A percentile compares a stretch with the other conserved stretches of the same genome.
Evolutionary conservation across 2,797 vertebrate genomes (phyloP).

Genomic region (Kryptolebias ocellatus): DNA sequence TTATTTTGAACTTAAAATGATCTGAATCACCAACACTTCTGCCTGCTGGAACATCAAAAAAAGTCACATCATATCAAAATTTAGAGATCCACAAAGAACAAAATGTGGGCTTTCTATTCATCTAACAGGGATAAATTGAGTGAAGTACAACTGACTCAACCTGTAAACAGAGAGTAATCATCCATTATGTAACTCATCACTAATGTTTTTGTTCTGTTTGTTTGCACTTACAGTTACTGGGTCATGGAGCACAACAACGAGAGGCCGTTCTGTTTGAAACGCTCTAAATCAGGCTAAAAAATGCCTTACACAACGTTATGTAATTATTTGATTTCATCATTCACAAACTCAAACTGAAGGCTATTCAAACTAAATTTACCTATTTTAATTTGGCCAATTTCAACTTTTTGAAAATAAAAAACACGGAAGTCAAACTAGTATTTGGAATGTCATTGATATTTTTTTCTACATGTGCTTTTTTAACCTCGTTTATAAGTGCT

Average conservation of each 20-base stretch:
- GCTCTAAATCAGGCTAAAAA: slow-evolving; percentile 35
- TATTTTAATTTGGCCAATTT: no score
- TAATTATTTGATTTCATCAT: background rate
- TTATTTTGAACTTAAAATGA: background rate
- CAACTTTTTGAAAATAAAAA: no score
- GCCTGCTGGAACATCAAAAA: background rate
- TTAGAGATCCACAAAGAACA: background rate
- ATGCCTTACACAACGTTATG: slow-evolving; percentile 2
- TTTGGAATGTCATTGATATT: no score
- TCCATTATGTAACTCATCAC: slow-evolving; percentile 39
- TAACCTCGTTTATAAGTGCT: background rate
- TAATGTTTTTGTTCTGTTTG: slow-evolving; percentile 37
- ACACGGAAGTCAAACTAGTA: no score
- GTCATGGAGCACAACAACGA: slow-evolving; percentile 35
- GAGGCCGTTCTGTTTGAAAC: slow-evolving; percentile 30
- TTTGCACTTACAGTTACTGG: slow-evolving; percentile 29
- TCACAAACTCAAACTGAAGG: background rate
- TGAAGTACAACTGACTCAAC: slow-evolving; percentile 8
- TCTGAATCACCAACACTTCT: background rate
- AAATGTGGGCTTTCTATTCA: slow-evolving; percentile 8
- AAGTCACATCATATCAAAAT: background rate
- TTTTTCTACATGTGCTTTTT: no score
- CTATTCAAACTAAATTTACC: background rate
- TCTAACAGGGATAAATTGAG: slow-evolving; percentile 15
- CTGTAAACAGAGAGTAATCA: slow-evolving; percentile 21